Evolutionary conservation across 2,888 invertebrate species (phyloP), one percentile per base, ranked within the genome.

Genomic region (Troglohyphantes excavatus): DNA sequence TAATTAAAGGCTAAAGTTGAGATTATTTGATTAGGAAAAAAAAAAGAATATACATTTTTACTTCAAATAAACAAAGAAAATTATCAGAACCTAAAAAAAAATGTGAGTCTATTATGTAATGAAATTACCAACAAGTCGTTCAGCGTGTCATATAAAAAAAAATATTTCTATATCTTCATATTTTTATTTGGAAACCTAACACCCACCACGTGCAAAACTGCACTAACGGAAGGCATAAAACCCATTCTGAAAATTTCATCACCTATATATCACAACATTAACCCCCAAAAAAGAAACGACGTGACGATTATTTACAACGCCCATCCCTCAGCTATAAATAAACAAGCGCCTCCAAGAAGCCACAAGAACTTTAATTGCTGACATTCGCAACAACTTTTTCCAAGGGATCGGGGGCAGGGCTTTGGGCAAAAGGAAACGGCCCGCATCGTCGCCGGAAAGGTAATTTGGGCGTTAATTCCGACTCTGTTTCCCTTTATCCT

Each of bases 391-490:
- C 33, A 68, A 68, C 68, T n/a, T 33, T 68, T 68, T 9, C 29
- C 2, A 7, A n/a, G 33, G 33, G 65, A 13, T 65, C 2, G 7
- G 26, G 13, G 7, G 26, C 26, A 26, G 3, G n/a, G n/a, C 11
- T 63, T 65, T n/a, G 53, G 53, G 53, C 53, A 13, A n/a, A n/a
- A 13, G n/a, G 53, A 53, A n/a, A 53, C 17, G 53, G n/a, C 53
- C 53, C 53, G 53, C 53, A 53, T 53, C 33, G 9, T 33, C 19
- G 27, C 27, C 17, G 29, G 61, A 19, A 19, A 43, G 73, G 78
- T 81, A 68, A 82, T 82, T 76, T 81, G 33, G 76, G 23, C 43
- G 59, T 43, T 88, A 59, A 88, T 82, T 88, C 81, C 9, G 46
- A 46, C 68, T 29, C 59, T 3, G 59, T 61, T n/a, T 59, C 29